These are phyloP conservation scores for Ursus arctos DNA, from an alignment of 2,113 vertebrate genomes.

Conservation along the genomic window DNA sequence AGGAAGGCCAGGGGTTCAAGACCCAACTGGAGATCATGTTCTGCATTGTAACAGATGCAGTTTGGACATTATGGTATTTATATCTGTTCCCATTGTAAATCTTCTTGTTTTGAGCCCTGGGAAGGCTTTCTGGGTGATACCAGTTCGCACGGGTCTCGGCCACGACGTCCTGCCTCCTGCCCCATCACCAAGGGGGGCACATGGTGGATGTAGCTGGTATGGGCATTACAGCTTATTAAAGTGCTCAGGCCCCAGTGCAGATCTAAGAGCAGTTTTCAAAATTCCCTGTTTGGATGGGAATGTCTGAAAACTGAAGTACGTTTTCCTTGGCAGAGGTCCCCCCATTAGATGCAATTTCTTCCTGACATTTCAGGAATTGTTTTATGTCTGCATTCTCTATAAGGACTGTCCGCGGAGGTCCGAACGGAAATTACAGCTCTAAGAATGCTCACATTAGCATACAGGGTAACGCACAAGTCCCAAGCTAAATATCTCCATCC, in stretches of 20 bases:
- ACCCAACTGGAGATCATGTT: slow-evolving; percentile 27
- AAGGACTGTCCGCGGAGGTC: slow-evolving; percentile 85
- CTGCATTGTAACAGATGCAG: slow-evolving; percentile 47
- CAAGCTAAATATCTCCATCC: slow-evolving; percentile 77
- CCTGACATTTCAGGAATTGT: slow-evolving; percentile 88
- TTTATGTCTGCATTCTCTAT: slow-evolving; percentile 85
- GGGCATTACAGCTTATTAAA: slow-evolving; percentile 76
- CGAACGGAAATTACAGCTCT: slow-evolving; percentile 88
- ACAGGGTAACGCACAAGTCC: slow-evolving; percentile 76
- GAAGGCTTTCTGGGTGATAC: slow-evolving; percentile 14
- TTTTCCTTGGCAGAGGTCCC: slow-evolving; percentile 88
- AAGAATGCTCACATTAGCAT: slow-evolving; percentile 86
- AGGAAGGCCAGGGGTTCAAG: slow-evolving; percentile 44
- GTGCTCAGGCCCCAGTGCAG: slow-evolving; percentile 77
- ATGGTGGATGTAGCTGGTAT: slow-evolving; percentile 36
- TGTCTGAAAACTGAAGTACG: slow-evolving; percentile 83
- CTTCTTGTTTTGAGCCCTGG: not conserved
- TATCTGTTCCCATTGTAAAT: slow-evolving; percentile 59
- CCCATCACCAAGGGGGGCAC: not conserved
- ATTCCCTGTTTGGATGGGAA: slow-evolving; percentile 86
- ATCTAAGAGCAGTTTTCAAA: slow-evolving; percentile 80
- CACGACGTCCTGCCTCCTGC: not conserved
- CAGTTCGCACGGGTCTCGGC: slow-evolving; percentile 50
- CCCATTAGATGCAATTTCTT: slow-evolving; percentile 86
- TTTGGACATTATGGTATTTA: not conserved